These are phyloP conservation scores for Eidolon dupreanum DNA, from an alignment of 2,797 vertebrate species.

Conservation along the genomic window DNA sequence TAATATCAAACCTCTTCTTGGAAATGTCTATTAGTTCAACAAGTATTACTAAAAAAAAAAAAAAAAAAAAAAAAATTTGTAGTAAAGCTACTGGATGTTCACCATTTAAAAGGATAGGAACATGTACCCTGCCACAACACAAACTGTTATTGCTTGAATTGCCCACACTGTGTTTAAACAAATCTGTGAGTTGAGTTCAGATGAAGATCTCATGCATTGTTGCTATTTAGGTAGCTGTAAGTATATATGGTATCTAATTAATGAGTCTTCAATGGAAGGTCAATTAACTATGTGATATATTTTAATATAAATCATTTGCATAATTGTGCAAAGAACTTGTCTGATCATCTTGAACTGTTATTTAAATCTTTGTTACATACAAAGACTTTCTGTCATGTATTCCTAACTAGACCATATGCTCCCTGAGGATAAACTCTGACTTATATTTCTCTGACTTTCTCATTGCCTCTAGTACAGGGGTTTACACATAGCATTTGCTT, in stretches of 20 bases:
- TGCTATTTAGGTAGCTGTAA: background rate
- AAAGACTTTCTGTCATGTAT: constrained; percentile 9
- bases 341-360: background rate
- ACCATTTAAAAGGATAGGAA: constrained; percentile 47
- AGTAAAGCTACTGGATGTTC: background rate
- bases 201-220: background rate
- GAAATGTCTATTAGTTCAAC: constrained; percentile 44
- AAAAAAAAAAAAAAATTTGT: background rate
- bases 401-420: constrained; percentile 14
- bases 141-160: constrained; percentile 46
- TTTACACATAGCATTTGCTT: constrained; percentile 53
- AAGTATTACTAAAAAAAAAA: constrained; percentile 29
- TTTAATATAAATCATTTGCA: constrained; percentile 48
- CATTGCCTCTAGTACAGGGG: constrained; percentile 2
- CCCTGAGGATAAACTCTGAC: constrained; percentile 35
- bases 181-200: background rate
- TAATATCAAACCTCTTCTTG: constrained; percentile 41
- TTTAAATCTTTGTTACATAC: background rate
- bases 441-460: constrained; percentile 35
- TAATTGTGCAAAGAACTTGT: constrained; percentile 32
- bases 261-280: background rate
- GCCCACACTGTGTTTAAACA: constrained; percentile 38
- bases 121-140: background rate
- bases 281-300: constrained; percentile 17
- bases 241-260: background rate